Evolutionary conservation across 2,888 invertebrate species (phyloP).

Genomic region (Anthoptus insignis): DNA sequence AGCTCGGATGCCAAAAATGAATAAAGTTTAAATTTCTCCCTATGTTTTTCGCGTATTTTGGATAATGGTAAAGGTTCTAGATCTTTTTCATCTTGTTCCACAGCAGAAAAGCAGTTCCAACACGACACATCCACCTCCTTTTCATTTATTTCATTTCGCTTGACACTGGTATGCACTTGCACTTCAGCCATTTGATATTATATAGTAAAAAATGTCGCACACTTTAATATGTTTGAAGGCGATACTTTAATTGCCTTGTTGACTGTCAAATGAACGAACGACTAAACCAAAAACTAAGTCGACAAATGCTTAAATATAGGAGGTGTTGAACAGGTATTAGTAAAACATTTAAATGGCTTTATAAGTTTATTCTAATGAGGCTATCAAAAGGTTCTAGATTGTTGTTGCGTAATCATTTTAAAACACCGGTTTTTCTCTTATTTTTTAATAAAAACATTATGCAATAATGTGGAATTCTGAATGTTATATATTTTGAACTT

Average conservation of each 20-base stretch:
- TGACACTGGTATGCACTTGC: constrained; percentile 43
- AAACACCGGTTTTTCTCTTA: constrained; percentile 20
- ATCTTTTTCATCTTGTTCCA: constrained; percentile 55
- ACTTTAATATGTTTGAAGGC: neutral
- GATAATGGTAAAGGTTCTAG: constrained; percentile 61
- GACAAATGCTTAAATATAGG: constrained; percentile 70
- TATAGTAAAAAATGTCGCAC: neutral
- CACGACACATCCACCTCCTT: constrained; percentile 65
- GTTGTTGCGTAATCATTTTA: constrained; percentile 28
- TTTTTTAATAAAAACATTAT: constrained; percentile 7
- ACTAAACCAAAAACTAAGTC: constrained; percentile 59
- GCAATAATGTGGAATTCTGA: constrained; percentile 12
- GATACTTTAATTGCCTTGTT: constrained; percentile 42
- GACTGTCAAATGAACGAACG: constrained; percentile 44
- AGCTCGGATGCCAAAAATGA: constrained; percentile 71
- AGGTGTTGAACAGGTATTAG: constrained; percentile 52
- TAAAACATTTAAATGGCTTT: constrained; percentile 71
- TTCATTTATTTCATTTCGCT: constrained; percentile 49
- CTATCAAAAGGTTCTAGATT: constrained; percentile 52
- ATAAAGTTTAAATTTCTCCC: constrained; percentile 71
- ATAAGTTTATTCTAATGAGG: constrained; percentile 67
- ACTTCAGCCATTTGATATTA: constrained; percentile 44
- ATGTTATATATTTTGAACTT: neutral
- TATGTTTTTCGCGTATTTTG: constrained; percentile 65
- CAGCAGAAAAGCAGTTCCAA: constrained; percentile 73